Evolutionary conservation across 2,797 vertebrate genomes (phyloP).

Genomic region (Ceyx erithaca): DNA sequence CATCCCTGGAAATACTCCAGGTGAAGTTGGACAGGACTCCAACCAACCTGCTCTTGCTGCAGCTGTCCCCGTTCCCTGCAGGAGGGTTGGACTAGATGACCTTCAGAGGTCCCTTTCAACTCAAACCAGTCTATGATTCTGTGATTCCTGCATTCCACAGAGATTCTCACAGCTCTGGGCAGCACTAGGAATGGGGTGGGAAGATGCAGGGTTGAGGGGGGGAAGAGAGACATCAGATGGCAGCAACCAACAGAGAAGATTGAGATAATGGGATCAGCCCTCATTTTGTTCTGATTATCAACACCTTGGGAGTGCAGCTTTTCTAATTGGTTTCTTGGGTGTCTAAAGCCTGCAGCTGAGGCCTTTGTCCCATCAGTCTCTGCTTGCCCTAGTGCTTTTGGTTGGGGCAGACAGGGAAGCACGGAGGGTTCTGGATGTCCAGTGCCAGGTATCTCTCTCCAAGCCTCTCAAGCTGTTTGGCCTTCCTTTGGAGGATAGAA

Average conservation of each 20-base stretch:
- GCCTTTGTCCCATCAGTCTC: background rate
- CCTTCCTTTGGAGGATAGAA: background rate
- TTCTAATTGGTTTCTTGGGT: conserved; percentile 27
- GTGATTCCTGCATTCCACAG: background rate
- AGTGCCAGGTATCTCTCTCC: background rate
- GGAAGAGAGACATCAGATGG: background rate
- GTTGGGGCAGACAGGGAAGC: background rate
- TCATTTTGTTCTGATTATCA: background rate
- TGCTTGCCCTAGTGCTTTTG: background rate
- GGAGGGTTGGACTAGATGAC: background rate
- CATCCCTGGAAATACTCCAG: background rate
- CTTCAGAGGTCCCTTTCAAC: background rate
- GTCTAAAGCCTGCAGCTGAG: background rate
- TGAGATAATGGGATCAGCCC: conserved; percentile 30
- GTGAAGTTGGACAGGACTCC: background rate
- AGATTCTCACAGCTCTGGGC: rapidly evolving
- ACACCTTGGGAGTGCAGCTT: conserved; percentile 13
- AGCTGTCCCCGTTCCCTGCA: background rate
- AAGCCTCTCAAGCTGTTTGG: background rate
- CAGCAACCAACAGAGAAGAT: background rate
- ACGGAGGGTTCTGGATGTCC: rapidly evolving
- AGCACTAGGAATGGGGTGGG: background rate
- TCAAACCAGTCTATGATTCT: background rate
- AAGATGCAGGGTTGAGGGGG: rapidly evolving
- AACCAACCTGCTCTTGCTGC: background rate